These are phyloP conservation scores for Corella eumyota DNA, from an alignment of 23 tunicate genomes.

Conservation along the genomic window DNA sequence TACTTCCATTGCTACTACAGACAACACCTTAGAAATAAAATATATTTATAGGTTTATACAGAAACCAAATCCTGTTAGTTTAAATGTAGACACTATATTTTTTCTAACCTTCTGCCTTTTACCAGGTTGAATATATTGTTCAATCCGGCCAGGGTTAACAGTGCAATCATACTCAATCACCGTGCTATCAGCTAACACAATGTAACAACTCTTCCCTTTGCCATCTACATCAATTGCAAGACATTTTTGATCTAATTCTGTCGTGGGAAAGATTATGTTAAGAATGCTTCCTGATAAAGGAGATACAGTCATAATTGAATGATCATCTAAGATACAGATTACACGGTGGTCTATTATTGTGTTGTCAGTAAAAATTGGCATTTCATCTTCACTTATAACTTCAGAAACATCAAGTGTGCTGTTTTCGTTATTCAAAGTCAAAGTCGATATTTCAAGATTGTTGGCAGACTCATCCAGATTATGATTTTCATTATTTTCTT, in stretches of 20 bases:
- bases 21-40: slow-evolving; percentile 1
- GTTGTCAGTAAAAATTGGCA: not conserved
- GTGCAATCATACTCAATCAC: slow-evolving; percentile 35
- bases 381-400: too few relatives aligned
- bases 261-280: slow-evolving; percentile 36
- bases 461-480: too few relatives aligned
- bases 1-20: slow-evolving; percentile 32
- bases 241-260: slow-evolving; percentile 14
- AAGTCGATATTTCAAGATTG: not conserved
- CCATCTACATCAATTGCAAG: slow-evolving; percentile 14
- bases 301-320: slow-evolving; percentile 37
- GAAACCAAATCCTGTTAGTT: too few relatives aligned
- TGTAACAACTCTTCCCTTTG: slow-evolving; percentile 20
- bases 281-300: slow-evolving; percentile 38
- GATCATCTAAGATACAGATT: slow-evolving; percentile 41
- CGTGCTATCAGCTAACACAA: slow-evolving; percentile 16
- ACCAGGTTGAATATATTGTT: not conserved
- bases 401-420: not conserved
- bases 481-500: too few relatives aligned
- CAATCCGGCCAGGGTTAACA: slow-evolving; percentile 43
- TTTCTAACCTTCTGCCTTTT: slow-evolving; percentile 20
- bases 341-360: slow-evolving; percentile 11
- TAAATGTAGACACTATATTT: too few relatives aligned
- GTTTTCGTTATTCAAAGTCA: not conserved
- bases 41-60: too few relatives aligned